Percentiles rank a stretch among this genome's conserved stretches.
phyloP scores from a whole-genome alignment of 2,113 vertebrate species.

The Danio rerio region GRCz12tu NC_133198.1:25577501-25578000 shows the following conservation, averaged over 20 bases:
- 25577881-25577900: conserved; percentile 83
- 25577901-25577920: conserved; percentile 80
- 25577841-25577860: conserved; percentile 80
- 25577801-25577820: conserved; percentile 69
- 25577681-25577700: conserved; percentile 1
- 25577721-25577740: background rate
- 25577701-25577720: conserved; percentile 9
- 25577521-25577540: background rate
- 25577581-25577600: conserved; percentile 60
- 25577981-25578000: too few species aligned
- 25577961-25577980: background rate
- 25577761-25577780: background rate
- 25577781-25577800: conserved; percentile 72
- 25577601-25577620: conserved; percentile 71
- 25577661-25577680: conserved; percentile 80
- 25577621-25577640: conserved; percentile 78
- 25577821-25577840: conserved; percentile 83
- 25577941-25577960: background rate
- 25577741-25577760: background rate
- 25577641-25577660: conserved; percentile 76
- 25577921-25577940: conserved; percentile 68
- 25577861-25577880: conserved; percentile 86
- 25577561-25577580: background rate
- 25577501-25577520: background rate
- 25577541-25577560: background rate